Evolutionary conservation across 2,888 invertebrate genomes (phyloP), one percentile per base, ranked within the genome.

Genomic region (Taenaris catops): DNA sequence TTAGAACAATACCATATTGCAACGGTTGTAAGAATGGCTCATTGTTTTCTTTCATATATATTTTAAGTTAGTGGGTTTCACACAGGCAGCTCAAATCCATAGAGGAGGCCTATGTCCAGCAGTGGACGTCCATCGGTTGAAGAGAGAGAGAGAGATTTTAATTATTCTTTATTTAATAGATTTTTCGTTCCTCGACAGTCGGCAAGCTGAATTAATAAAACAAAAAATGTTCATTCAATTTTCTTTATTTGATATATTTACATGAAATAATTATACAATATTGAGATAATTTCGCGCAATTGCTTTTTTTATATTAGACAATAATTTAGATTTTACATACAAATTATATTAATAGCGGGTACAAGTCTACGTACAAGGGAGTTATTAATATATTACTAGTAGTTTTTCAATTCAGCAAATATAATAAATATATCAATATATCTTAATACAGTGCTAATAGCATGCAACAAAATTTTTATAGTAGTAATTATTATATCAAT

Each of bases 231-330:
- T 71, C 58, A 54, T 76, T 79, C 64, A 72, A 76, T 70, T 73
- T 68, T 72, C 59, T 73, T 76, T 80, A 75, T 73, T 75, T 63
- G 73, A 52, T 3, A 57, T 81, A 81, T 81, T 78, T 81, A 80
- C 80, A 81, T 71, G 74, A 71, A 78, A 76, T 61, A 63, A 74
- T 69, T 69, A 71, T 8, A 20, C n/a, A 71, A 70, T 75, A 70
- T 65, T 69, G 70, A 70, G 69, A 74, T 72, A 78, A 70, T 74
- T 67, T 71, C 67, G 64, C 63, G 63, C 68, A 71, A 67, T 66
- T 62, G 69, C 67, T 68, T 56, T 66, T 51, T 20, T 67, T 60
- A 56, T 61, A 68, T 67, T 63, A 71, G 58, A 64, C 58, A 69
- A 76, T 75, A 76, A 76, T 73, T 73, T 73, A 72, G 64, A 65